A percentile compares a stretch with the other conserved stretches of the same genome.
These are phyloP conservation scores for Hoplostethus mediterraneus DNA, from an alignment of 2,797 vertebrate genomes.

Conservation along the genomic window DNA sequence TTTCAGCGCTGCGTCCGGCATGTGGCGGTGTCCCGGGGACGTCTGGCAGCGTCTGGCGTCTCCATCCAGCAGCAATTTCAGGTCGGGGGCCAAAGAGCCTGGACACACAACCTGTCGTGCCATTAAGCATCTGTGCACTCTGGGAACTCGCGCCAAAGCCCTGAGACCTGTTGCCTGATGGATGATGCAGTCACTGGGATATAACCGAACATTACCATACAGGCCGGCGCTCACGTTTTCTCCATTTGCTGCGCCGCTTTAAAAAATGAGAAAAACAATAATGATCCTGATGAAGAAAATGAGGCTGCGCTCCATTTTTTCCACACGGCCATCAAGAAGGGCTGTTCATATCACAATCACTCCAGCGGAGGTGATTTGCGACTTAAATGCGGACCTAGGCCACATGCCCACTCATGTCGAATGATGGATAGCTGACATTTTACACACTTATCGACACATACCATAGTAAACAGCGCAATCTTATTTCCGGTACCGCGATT, in stretches of 20 bases:
- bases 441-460: too few species aligned
- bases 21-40: constrained; percentile 35
- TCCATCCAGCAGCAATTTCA: constrained; percentile 21
- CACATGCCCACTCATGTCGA: background rate
- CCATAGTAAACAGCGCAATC: too few species aligned
- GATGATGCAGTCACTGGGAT: constrained; percentile 43
- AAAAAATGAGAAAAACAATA: constrained; percentile 1
- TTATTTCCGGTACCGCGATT: too few species aligned
- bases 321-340: background rate
- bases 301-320: background rate
- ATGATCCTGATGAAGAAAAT: background rate
- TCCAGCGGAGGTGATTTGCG: background rate
- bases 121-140: constrained; percentile 63
- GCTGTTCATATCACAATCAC: background rate
- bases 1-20: constrained; percentile 1
- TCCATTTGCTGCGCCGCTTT: constrained; percentile 1
- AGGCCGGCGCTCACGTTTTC: constrained; percentile 5
- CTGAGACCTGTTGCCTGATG: constrained; percentile 53
- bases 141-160: constrained; percentile 45
- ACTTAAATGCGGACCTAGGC: background rate
- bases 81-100: constrained; percentile 10
- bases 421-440: too few species aligned
- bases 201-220: constrained; percentile 23
- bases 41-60: constrained; percentile 11
- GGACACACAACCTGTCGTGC: constrained; percentile 44